These are phyloP conservation scores for Ptyas mucosa DNA, from an alignment of 2,113 vertebrate genomes.

Conservation along the genomic window DNA sequence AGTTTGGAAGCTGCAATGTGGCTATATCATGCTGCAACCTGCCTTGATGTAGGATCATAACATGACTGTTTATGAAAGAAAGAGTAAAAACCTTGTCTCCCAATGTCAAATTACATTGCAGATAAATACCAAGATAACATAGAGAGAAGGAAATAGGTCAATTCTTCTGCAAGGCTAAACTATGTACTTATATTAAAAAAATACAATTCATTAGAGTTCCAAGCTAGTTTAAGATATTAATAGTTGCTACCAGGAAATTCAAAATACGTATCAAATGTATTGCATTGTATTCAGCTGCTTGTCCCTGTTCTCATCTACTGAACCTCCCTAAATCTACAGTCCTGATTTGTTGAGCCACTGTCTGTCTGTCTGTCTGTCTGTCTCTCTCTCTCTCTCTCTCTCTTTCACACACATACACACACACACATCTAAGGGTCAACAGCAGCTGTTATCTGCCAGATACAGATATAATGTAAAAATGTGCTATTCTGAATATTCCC, in stretches of 20 bases:
- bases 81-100: conserved; percentile 12
- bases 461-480: background rate
- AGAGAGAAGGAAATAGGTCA: background rate
- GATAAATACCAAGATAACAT: accelerated
- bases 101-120: background rate
- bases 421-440: background rate
- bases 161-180: background rate
- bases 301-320: background rate
- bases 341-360: background rate
- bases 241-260: background rate
- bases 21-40: background rate
- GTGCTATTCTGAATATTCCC: background rate
- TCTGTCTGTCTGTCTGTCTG: background rate
- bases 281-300: background rate
- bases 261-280: background rate
- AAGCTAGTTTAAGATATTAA: background rate
- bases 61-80: conserved; percentile 10
- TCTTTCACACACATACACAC: background rate
- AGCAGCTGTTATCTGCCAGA: background rate
- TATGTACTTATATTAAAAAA: background rate
- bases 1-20: background rate
- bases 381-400: background rate
- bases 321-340: background rate
- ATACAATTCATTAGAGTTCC: background rate
- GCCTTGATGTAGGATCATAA: background rate